These are phyloP conservation scores for Diorhabda sublineata DNA, from an alignment of 1,140 invertebrate species.

Conservation along the genomic window DNA sequence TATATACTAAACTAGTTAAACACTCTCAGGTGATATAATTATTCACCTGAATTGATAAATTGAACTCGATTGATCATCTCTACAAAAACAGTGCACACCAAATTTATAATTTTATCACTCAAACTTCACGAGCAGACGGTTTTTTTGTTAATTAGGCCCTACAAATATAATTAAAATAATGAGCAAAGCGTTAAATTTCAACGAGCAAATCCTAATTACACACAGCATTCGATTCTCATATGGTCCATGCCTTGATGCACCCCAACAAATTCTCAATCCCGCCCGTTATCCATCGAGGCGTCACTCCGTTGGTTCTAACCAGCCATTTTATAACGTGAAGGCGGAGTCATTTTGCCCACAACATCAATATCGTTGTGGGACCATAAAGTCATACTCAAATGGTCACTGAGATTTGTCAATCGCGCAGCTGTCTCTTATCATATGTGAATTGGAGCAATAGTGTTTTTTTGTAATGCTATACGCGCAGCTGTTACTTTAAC, in stretches of 20 bases:
- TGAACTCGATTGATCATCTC: too few species aligned
- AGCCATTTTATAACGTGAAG: not conserved
- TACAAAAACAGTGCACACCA: too few species aligned
- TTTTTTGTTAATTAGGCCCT: too few species aligned
- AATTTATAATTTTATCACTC: too few species aligned
- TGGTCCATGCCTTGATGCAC: not conserved
- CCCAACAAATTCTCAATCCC: not conserved
- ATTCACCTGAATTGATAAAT: too few species aligned
- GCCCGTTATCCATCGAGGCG: not conserved
- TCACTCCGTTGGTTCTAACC: not conserved
- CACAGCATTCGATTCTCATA: not conserved
- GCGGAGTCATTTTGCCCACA: not conserved
- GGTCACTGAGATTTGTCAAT: not conserved
- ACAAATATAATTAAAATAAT: too few species aligned
- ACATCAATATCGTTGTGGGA: not conserved
- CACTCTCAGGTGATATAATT: too few species aligned
- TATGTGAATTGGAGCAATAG: not conserved
- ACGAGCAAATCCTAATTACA: not conserved
- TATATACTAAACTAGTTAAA: too few species aligned
- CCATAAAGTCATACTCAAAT: not conserved
- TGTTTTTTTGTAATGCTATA: not conserved
- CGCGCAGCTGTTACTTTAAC: not conserved
- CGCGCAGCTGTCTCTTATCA: not conserved
- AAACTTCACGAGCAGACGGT: too few species aligned
- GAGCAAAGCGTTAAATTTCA: too few species aligned